Evolutionary conservation across 2,888 invertebrate species (phyloP).

Genomic region (Brachyptera putata): DNA sequence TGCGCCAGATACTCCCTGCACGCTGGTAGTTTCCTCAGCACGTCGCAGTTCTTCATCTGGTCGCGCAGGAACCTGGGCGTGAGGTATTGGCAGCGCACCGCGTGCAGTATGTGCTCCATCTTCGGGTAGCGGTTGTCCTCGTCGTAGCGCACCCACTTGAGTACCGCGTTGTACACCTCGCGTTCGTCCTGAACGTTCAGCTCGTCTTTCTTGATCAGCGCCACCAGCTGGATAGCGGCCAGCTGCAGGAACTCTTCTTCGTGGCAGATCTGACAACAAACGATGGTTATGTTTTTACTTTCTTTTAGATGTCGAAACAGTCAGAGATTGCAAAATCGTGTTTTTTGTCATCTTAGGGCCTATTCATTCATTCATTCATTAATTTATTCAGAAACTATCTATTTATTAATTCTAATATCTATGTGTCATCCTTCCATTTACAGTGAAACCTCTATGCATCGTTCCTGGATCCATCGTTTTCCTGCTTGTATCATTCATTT

Average conservation of each 20-base stretch:
- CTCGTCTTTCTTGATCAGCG: slow-evolving; percentile 82
- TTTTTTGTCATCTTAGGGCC: background rate
- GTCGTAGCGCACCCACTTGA: slow-evolving; percentile 87
- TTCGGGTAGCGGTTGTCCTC: slow-evolving; percentile 77
- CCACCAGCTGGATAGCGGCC: slow-evolving; percentile 72
- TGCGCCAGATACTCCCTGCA: slow-evolving; percentile 85
- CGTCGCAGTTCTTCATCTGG: slow-evolving; percentile 86
- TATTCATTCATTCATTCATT: no score
- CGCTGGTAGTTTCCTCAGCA: slow-evolving; percentile 81
- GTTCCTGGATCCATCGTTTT: no score
- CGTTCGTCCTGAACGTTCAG: slow-evolving; percentile 87
- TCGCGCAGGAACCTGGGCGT: slow-evolving; percentile 87
- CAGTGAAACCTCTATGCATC: no score
- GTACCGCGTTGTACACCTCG: slow-evolving; percentile 86
- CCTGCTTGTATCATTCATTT: no score
- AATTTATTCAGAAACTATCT: no score
- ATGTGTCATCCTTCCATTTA: no score
- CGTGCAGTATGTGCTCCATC: slow-evolving; percentile 82
- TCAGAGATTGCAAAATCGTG: background rate
- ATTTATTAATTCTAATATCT: no score
- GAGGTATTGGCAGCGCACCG: slow-evolving; percentile 87
- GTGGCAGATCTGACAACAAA: slow-evolving; percentile 65
- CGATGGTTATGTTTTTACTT: no score
- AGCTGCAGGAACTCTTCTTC: slow-evolving; percentile 89
- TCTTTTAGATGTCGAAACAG: no score